Base-by-base conservation (phyloP, 2,797 vertebrate species). In the Urophycis tenuis region DNA sequence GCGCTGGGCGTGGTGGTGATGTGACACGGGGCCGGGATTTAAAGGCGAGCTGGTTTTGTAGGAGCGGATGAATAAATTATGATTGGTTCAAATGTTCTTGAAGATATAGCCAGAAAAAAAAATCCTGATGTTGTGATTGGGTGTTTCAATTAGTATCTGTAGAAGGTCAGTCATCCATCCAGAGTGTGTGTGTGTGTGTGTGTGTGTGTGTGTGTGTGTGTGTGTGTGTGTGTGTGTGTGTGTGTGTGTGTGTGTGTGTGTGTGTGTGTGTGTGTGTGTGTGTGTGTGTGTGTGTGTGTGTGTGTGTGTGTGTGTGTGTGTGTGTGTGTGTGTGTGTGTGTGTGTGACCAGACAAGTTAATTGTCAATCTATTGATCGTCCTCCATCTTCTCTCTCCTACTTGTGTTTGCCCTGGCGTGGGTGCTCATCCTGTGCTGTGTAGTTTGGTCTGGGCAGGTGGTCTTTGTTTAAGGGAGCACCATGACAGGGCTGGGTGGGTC, bases 121-220 rank as follows among this genome's bases (percentile, higher is more conserved):
- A n/a, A n/a, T n/a, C 41, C 9, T 49, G 41, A 49, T 49, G 3
- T 49, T 49, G 45, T 49, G 45, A 49, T 49, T 49, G 11, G 11
- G 19, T 49, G 41, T 3, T 45, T 45, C 41, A 0, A 67, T 29
- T 67, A 25, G 64, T 67, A 67, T 67, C 64, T 30, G 64, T 67
- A 25, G 22, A 69, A 69, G 30, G 25, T 70, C 30, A 31, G 67
- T 15, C 25, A 30, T 70, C 30, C 30, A 11, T 69, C 10, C 67
- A 30, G 67, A 17, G 15, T 49, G 25, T 72, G 70, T 72, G 41
- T 77, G 67, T 72, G 25, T 72, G 41, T 77, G 75, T 53, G 69
- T 49, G 69, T 72, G 76, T 72, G 70, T 77, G 67, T 77, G 35
- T 72, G 70, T 77, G 75, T 77, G 70, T n/a, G 36, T 45, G 75